Base-by-base conservation (phyloP, 2,888 invertebrate species). In the Oligia fasciuncula region DNA sequence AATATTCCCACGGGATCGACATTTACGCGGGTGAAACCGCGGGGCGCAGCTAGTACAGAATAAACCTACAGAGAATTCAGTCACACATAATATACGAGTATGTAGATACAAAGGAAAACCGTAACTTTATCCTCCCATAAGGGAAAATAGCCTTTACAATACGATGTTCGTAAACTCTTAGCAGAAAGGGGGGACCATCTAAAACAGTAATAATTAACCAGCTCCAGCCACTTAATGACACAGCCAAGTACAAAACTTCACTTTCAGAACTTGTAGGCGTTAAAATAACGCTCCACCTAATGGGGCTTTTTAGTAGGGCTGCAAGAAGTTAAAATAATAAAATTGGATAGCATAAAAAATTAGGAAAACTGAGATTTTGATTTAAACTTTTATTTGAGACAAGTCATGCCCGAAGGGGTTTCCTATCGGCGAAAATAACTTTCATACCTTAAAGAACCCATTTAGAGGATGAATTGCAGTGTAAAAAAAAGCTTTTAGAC, bases 141-240 rank as follows among this genome's bases (percentile, higher is more conserved):
- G 40, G 14, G 76, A 35, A 77, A 82, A 75, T 60, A 69, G 46
- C 79, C 60, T 78, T 23, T 78, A 63, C 74, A 54, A 75, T 73
- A 83, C 84, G 63, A 74, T 70, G 73, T 79, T 79, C 71, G 51
- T 79, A 73, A 79, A 79, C 75, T 86, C 67, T 84, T 67, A 84
- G 73, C 63, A 66, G 40, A 75, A 82, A 85, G 83, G 75, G 87
- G 80, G 73, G 79, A 89, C 85, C 88, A 84, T 85, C 81, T 82
- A 82, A 90, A 88, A 90, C 89, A 84, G 87, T 87, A 88, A 89
- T 90, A 90, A 89, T 89, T 90, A 90, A 89, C 89, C 80, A 71
- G 77, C 83, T 85, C 77, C 72, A 86, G 86, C 87, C 89, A 88
- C 85, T 90, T 90, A 89, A 90, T 90, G 89, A 89, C 90, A 89